Evolutionary conservation across 2,797 vertebrate genomes (phyloP).

Genomic region (Falco berigora): DNA sequence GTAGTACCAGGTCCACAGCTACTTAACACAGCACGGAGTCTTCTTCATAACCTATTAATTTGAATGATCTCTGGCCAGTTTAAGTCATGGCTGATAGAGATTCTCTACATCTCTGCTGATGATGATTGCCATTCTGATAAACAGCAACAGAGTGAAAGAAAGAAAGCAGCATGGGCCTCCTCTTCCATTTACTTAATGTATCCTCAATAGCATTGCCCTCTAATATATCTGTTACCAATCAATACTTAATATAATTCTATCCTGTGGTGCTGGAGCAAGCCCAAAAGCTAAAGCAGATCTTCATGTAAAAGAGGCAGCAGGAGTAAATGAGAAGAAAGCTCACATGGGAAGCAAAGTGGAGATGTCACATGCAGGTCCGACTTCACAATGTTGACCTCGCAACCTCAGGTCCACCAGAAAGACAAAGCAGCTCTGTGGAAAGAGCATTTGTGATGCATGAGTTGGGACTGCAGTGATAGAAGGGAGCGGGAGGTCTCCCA

Average conservation of each 20-base stretch:
- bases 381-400: neutral
- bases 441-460: neutral
- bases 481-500: neutral
- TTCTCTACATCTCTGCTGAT: neutral
- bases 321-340: neutral
- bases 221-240: neutral
- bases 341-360: neutral
- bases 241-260: neutral
- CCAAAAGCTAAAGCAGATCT: neutral
- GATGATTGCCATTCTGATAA: neutral
- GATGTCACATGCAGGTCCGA: neutral
- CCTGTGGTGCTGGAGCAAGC: neutral
- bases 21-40: neutral
- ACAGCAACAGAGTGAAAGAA: neutral
- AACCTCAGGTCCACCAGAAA: neutral
- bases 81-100: neutral
- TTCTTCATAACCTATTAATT: neutral
- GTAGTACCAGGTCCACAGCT: neutral
- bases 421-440: neutral
- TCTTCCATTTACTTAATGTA: neutral
- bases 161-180: neutral
- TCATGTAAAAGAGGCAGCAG: neutral
- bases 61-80: neutral
- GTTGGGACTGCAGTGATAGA: neutral
- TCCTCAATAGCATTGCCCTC: neutral